Base-by-base conservation (phyloP, 2,888 invertebrate genomes). In the Pristionchus maxplancki region DNA sequence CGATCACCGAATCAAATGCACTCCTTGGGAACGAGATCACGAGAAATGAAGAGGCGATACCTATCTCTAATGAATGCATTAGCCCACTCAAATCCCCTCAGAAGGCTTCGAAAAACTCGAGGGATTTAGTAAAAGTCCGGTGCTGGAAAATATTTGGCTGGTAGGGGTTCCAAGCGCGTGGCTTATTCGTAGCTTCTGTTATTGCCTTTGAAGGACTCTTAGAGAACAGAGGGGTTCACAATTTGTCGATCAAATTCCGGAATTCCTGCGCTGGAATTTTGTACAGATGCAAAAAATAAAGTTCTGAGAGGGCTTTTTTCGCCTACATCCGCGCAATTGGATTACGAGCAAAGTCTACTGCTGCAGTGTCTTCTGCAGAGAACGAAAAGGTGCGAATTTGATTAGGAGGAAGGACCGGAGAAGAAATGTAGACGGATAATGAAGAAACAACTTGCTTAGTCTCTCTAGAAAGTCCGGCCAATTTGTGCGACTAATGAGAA, bases 111-210 rank as follows among this genome's bases (percentile, higher is more conserved):
- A 17, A 37, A 71, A 71, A 71, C 71, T 71, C 37, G 37, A 9
- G 71, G 37, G 34, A 37, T 71, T 71, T 37, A 34, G 71, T 20
- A 37, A 37, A 71, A 71, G 71, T 37, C 31, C 31, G 17, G 64
- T 13, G 17, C 24, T 20, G 37, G 71, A 37, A 34, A 37, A 37
- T 71, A 71, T 71, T 37, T 71, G 20, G 37, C 71, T 5, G 37
- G 37, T 9, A 67, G 17, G 34, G 64, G 31, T 64, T 64, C 64
- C 15, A 31, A 64, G 64, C 31, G 34, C 6, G 34, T 67, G 64
- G 64, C 31, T 67, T 67, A 67, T 67, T 67, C 64, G 64, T 67
- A 67, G 64, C 58, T 24, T 31, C 34, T 67, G 64, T 67, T 67
- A 67, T 67, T 67, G 64, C 58, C 9, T 58, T 58, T 58, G 58